phyloP scores from a whole-genome alignment of 2,113 vertebrate species.

The Pimephales promelas region DNA sequence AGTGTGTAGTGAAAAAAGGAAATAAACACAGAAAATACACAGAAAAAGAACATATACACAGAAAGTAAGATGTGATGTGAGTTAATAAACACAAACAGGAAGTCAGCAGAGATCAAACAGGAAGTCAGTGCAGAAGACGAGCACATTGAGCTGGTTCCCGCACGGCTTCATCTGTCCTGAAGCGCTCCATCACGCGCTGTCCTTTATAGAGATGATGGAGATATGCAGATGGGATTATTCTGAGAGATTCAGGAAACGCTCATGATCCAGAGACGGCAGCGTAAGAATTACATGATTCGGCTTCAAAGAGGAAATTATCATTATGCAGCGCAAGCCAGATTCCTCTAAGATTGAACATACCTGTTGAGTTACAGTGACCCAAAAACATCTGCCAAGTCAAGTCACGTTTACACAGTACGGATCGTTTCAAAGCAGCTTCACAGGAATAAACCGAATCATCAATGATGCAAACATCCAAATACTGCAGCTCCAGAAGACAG shows the following conservation, averaged over 20 bases:
- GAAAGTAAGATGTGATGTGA: background rate
- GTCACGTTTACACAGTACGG: background rate
- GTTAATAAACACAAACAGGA: background rate
- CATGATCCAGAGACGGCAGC: too few species aligned
- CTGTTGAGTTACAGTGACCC: background rate
- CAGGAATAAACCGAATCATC: background rate
- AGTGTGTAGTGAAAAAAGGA: background rate
- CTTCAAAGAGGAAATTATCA: background rate
- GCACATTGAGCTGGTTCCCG: too few species aligned
- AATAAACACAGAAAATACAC: too few species aligned
- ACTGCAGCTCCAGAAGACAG: background rate
- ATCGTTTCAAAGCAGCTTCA: background rate
- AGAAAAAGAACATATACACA: too few species aligned
- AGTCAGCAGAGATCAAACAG: background rate
- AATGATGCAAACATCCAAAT: background rate
- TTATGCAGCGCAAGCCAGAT: background rate
- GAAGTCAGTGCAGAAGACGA: background rate
- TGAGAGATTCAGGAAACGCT: background rate
- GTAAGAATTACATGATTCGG: too few species aligned
- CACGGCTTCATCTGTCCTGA: background rate
- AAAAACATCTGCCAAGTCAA: background rate
- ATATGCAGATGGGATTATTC: background rate
- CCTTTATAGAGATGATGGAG: background rate
- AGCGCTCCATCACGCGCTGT: constrained; percentile 41
- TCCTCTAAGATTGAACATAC: background rate